These are phyloP conservation scores for Rhadina sibilatrix DNA, from an alignment of 2,113 vertebrate species.

Conservation along the genomic window DNA sequence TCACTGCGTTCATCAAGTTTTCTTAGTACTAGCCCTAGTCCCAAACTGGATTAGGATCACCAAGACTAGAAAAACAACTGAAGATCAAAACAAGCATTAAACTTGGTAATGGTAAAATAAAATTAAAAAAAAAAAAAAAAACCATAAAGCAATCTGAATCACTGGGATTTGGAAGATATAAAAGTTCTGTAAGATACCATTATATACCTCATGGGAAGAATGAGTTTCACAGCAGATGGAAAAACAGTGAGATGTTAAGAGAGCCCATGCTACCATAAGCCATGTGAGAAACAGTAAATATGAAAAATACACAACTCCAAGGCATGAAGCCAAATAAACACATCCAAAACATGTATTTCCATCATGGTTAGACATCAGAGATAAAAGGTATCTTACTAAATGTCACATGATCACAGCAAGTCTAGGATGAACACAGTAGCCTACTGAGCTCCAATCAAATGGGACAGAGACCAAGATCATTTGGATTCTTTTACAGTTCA, in stretches of 20 bases:
- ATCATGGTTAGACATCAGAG: neutral
- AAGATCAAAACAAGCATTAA: neutral
- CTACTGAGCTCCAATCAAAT: no score
- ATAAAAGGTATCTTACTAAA: neutral
- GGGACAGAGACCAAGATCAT: neutral
- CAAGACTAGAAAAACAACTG: neutral
- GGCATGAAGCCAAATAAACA: neutral
- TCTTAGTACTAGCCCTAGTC: neutral
- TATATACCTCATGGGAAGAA: neutral
- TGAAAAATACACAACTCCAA: neutral
- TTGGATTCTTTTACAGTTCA: neutral
- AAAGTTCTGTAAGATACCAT: neutral
- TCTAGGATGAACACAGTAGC: neutral
- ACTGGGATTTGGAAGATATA: neutral
- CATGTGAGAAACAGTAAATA: neutral
- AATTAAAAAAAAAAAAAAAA: neutral
- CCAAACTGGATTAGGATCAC: neutral
- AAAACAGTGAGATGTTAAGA: neutral
- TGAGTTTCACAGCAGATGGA: conserved; percentile 1
- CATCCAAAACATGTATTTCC: neutral
- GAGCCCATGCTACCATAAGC: neutral
- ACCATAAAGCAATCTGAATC: neutral
- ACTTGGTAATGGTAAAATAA: neutral
- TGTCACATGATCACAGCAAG: neutral
- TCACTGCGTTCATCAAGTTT: neutral